Conservation (phyloP, 2,113 vertebrate genomes). For the Ceyx margarethae region DNA sequence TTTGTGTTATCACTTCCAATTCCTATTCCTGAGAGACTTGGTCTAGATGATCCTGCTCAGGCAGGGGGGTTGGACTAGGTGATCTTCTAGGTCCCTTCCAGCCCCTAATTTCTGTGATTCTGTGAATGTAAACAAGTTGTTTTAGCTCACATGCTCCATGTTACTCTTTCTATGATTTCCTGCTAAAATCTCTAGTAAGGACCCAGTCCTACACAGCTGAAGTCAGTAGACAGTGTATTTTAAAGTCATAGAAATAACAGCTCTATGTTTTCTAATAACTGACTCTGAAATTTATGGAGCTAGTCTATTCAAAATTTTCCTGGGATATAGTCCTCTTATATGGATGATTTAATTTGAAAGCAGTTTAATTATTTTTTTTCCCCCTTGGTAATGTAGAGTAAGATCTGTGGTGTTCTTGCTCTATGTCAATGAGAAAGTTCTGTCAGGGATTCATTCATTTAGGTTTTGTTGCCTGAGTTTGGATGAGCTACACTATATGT, state of each 20-base stretch:
- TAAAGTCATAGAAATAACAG: not conserved
- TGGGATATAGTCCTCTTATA: not conserved
- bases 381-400: not conserved
- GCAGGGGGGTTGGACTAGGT: no score
- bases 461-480: not conserved
- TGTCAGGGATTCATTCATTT: not conserved
- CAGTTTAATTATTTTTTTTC: not conserved
- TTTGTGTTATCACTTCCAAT: not conserved
- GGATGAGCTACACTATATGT: not conserved
- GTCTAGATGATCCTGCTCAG: no score
- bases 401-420: not conserved
- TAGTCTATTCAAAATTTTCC: not conserved
- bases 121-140: not conserved
- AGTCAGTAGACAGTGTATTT: not conserved
- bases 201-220: not conserved
- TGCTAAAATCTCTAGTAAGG: not conserved
- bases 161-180: not conserved
- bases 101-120: no score
- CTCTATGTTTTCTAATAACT: not conserved
- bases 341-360: not conserved
- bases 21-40: not conserved
- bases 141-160: not conserved
- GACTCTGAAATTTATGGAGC: not conserved
- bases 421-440: not conserved
- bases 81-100: no score